Base-by-base conservation (phyloP, 2,797 vertebrate species). In the Rhinophrynus dorsalis region DNA sequence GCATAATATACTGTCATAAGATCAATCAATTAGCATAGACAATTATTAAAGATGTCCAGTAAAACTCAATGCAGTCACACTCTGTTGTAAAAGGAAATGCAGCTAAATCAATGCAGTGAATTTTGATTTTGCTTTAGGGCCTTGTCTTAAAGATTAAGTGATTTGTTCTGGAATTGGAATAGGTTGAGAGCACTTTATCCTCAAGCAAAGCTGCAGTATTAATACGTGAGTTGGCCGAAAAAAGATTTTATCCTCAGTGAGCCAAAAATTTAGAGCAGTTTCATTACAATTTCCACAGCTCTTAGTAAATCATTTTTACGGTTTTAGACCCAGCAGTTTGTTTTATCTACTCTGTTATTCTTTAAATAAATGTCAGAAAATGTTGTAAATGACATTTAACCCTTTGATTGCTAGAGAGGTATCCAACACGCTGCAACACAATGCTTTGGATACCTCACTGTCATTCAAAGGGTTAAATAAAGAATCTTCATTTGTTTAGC, bases 131-230 rank as follows among this genome's bases (percentile, higher is more conserved):
- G 30, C 47, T 81, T 60, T 67, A 29, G 66, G 20, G 78, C 32
- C 40, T 67, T 80, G 52, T 69, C 68, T 83, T 74, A 33, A 71
- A 78, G 74, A 82, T 78, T 67, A 83, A 84, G 35, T 75, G 56
- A 44, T 79, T 83, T 78, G 65, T 76, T 79, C 62, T 68, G 61
- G 61, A 69, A 69, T 70, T 76, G 77, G 62, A 80, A 68, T 76
- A 82, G 63, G 74, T 58, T 58, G 62, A 79, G 66, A 72, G 51
- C 32, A 79, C 59, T 80, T 81, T 78, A 66, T 79, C 65, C 72
- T 60, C n/a, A 62, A 76, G 79, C 75, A 78, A 24, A 81, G 48
- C 73, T 61, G 32, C 56, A 56, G 26, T 26, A 81, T 63, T 74
- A 76, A 3, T 23, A 76, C 20, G 35, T 24, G 7, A 82, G 32